Evolutionary conservation across 2,888 invertebrate genomes (phyloP), one percentile per base, ranked within the genome.

Genomic region (Alentia gelatinosa): DNA sequence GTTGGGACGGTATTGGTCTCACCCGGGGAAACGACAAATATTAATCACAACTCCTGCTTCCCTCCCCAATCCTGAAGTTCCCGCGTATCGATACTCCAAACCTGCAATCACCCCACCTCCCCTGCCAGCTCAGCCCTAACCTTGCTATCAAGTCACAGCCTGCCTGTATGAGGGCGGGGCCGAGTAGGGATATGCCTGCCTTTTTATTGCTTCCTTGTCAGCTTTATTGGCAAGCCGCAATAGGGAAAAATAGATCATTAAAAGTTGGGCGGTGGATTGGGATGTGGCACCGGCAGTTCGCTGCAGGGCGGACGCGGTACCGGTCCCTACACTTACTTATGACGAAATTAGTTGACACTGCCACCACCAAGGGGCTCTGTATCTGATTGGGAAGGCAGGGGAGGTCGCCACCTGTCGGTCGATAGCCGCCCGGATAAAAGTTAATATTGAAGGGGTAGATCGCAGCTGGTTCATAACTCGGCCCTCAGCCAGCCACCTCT

Each of bases 291-390:
- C n/a, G n/a, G n/a, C n/a, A n/a, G n/a, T n/a, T n/a, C n/a, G n/a
- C n/a, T n/a, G n/a, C n/a, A n/a, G n/a, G n/a, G n/a, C n/a, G n/a
- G n/a, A n/a, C n/a, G n/a, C n/a, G n/a, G n/a, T n/a, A n/a, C n/a
- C n/a, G 26, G 63, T 63, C 26, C n/a, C 39, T 15, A 37, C 79
- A 7, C 5, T 79, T 79, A 39, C 37, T 79, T 79, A 79, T 26
- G 26, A 12, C 79, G 79, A 39, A 37, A 79, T 79, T 79, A 79
- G 79, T 79, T 79, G 79, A 35, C 79, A 79, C 79, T 19, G 5
- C 1, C 26, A 19, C 39, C 79, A 35, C 79, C 35, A 37, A 39
- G 37, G 79, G 79, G 79, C 37, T 9, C 37, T 19, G 39, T 79
- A 79, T 33, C 9, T 79, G 79, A 35, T 79, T 35, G 79, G 26